Conservation (phyloP, 37 sponge, comb jelly and placozoan species). For the Ephydatia muelleri region DNA sequence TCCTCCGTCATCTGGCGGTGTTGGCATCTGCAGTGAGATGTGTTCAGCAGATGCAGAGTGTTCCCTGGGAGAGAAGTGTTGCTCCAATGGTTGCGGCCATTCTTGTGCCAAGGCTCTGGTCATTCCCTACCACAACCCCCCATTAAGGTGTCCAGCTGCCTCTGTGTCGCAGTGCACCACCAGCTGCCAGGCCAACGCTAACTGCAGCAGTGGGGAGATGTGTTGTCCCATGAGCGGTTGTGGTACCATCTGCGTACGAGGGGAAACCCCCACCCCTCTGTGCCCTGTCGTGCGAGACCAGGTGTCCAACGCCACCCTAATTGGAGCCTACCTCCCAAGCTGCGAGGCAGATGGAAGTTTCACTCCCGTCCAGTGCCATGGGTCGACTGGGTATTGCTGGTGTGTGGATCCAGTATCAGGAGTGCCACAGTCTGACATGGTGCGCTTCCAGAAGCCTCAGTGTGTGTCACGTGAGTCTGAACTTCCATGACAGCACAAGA, state of each 20-base stretch:
- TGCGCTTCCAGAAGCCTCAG: slow-evolving; percentile 5
- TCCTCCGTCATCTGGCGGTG: slow-evolving; percentile 16
- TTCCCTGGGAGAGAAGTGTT: slow-evolving; percentile 19
- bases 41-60: slow-evolving; percentile 49
- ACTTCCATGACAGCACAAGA: neutral
- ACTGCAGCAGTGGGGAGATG: slow-evolving; percentile 15
- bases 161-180: slow-evolving; percentile 7
- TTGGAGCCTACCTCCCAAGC: slow-evolving; percentile 25
- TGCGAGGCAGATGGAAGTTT: slow-evolving; percentile 38
- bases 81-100: slow-evolving; percentile 68
- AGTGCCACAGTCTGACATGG: slow-evolving; percentile 25
- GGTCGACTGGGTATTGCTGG: slow-evolving; percentile 53
- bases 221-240: slow-evolving; percentile 73
- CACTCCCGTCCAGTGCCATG: slow-evolving; percentile 34
- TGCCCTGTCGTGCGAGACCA: slow-evolving; percentile 2
- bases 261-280: slow-evolving; percentile 9
- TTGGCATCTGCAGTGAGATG: slow-evolving; percentile 36
- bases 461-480: slow-evolving; percentile 39
- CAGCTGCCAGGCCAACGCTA: slow-evolving; percentile 1
- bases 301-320: neutral
- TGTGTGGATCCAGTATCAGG: slow-evolving; percentile 42
- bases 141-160: slow-evolving; percentile 29
- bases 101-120: slow-evolving; percentile 18
- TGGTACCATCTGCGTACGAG: slow-evolving; percentile 47
- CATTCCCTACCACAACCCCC: slow-evolving; percentile 39